A percentile compares a stretch with the other conserved stretches of the same genome.
Conservation (phyloP, 2,888 invertebrate genomes). For the Scaptomyza caliginosa region DNA sequence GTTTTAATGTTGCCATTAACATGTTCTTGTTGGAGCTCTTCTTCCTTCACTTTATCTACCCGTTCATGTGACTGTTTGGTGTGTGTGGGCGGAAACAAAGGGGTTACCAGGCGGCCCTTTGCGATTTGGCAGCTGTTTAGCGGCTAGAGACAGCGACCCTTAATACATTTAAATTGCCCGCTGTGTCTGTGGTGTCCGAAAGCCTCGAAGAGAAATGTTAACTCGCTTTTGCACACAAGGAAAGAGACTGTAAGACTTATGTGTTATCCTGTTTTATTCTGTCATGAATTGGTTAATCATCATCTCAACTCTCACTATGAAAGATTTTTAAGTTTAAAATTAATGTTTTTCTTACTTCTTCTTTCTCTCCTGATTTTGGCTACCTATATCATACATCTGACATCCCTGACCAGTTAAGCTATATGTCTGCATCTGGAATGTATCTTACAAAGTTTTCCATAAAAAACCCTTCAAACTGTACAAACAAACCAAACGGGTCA, state of each 20-base stretch:
- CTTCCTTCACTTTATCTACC: slow-evolving; percentile 11
- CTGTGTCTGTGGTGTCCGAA: slow-evolving; percentile 31
- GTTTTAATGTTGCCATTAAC: slow-evolving; percentile 59
- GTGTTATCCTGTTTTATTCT: background rate
- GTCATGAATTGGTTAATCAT: too few relatives aligned
- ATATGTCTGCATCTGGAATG: too few relatives aligned
- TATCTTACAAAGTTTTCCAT: background rate
- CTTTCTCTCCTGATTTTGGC: too few relatives aligned
- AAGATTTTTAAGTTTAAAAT: too few relatives aligned
- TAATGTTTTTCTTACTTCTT: too few relatives aligned
- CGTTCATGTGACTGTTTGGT: slow-evolving; percentile 4
- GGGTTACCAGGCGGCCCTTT: slow-evolving; percentile 25
- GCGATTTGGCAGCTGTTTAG: slow-evolving; percentile 49
- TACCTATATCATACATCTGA: too few relatives aligned
- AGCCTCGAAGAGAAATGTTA: slow-evolving; percentile 28
- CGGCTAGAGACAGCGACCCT: slow-evolving; percentile 33
- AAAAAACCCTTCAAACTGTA: slow-evolving; percentile 15
- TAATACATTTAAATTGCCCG: slow-evolving; percentile 65
- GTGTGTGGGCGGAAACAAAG: too few relatives aligned
- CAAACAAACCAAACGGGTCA: slow-evolving; percentile 27
- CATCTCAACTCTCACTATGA: too few relatives aligned
- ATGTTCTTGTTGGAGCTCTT: slow-evolving; percentile 22
- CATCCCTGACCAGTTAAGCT: too few relatives aligned
- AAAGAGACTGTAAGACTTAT: background rate
- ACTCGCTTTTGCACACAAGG: background rate